Percentiles rank a stretch among this genome's conserved stretches.
phyloP scores from a whole-genome alignment of 2,888 invertebrate genomes.

The Meghimatium bilineatum region DNA sequence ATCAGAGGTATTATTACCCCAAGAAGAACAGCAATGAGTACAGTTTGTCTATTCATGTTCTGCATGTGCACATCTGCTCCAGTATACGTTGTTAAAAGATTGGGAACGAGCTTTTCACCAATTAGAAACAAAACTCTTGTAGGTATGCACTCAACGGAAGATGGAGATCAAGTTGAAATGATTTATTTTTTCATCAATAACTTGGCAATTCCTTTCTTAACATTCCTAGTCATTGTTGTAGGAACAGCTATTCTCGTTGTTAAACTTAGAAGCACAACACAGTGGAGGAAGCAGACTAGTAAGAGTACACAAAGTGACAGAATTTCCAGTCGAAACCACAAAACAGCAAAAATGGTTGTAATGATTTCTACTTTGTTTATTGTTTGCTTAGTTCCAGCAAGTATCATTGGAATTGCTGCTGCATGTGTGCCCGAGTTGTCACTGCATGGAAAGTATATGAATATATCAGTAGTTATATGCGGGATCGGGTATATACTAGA shows the following conservation, averaged over 20 bases:
- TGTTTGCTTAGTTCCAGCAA: conserved; percentile 1
- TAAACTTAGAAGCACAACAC: neutral
- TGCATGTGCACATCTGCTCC: neutral
- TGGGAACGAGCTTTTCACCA: neutral
- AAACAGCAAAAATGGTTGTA: neutral
- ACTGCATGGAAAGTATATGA: neutral
- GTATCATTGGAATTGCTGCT: neutral
- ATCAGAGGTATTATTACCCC: neutral
- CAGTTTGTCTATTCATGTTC: neutral
- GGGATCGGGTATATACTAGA: neutral
- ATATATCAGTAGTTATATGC: neutral
- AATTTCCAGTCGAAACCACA: neutral
- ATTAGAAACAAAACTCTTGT: neutral
- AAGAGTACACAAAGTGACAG: neutral
- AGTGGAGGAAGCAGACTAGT: neutral
- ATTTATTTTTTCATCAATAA: neutral
- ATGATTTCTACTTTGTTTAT: neutral
- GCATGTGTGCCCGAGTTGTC: neutral
- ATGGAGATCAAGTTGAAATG: neutral
- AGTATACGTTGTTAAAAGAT: neutral
- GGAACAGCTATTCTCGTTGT: neutral
- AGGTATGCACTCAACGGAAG: neutral
- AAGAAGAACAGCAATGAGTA: neutral
- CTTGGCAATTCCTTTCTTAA: neutral
- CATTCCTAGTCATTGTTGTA: neutral